A percentile compares a stretch with the other conserved stretches of the same genome.
Conservation (phyloP, 1,140 invertebrate species). For the Pentalonia nigronervosa region DNA sequence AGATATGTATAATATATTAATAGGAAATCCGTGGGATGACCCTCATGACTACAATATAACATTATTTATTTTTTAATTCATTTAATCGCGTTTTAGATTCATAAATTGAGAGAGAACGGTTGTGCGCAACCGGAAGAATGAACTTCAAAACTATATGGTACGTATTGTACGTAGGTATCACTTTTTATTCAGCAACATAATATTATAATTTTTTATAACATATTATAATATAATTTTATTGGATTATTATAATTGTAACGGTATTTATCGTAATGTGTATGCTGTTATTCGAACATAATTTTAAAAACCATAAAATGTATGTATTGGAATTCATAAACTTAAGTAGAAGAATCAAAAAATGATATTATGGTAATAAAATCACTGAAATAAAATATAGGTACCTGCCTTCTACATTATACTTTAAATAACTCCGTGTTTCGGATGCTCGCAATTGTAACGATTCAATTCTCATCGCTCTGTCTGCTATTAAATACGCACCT, state of each 20-base stretch:
- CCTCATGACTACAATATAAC: not conserved
- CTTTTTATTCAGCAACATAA: not conserved
- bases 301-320: not conserved
- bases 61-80: slow-evolving; percentile 7
- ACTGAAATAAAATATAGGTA: not conserved
- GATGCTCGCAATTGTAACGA: not conserved
- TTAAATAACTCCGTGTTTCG: not conserved
- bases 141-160: not conserved
- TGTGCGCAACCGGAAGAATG: not conserved
- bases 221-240: no score
- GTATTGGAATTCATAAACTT: not conserved
- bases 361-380: not conserved
- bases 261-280: not conserved
- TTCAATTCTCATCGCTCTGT: not conserved
- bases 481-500: not conserved
- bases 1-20: slow-evolving; percentile 28
- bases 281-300: not conserved
- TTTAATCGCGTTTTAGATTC: not conserved
- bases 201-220: no score
- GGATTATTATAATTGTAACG: not conserved
- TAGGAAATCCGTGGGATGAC: slow-evolving; percentile 28
- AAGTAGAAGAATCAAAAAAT: not conserved
- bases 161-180: not conserved
- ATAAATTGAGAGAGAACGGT: not conserved
- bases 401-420: not conserved